phyloP scores from a whole-genome alignment of 2,888 invertebrate species.

The Gymnosoma rotundatum region DNA sequence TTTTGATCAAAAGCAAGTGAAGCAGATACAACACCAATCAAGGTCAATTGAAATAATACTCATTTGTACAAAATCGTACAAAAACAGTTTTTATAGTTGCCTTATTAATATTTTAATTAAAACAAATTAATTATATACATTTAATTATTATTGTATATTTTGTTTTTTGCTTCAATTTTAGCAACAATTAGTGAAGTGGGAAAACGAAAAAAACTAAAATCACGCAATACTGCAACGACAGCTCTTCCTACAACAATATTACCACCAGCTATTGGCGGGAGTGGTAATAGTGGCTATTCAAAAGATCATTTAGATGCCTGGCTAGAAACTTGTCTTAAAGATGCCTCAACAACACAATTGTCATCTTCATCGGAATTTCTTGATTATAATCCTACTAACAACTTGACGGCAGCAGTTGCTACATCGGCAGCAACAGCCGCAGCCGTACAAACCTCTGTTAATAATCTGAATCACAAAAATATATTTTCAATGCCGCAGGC shows the following conservation, averaged over 20 bases:
- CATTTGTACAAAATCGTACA: background rate
- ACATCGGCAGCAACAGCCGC: conserved; percentile 71
- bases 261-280: conserved; percentile 60
- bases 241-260: conserved; percentile 65
- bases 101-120: conserved; percentile 43
- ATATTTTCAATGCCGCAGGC: conserved; percentile 63
- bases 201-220: conserved; percentile 81
- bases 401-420: conserved; percentile 60
- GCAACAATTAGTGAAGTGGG: conserved; percentile 74
- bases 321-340: conserved; percentile 81
- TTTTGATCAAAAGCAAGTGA: conserved; percentile 45
- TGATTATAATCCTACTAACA: conserved; percentile 79
- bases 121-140: conserved; percentile 41
- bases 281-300: conserved; percentile 75
- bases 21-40: conserved; percentile 66
- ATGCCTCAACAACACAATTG: conserved; percentile 79
- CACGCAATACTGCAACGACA: conserved; percentile 76
- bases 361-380: conserved; percentile 82
- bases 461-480: conserved; percentile 69
- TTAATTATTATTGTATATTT: conserved; percentile 41
- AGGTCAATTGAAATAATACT: conserved; percentile 39
- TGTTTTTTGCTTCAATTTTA: conserved; percentile 70
- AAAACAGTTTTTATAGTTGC: conserved; percentile 18
- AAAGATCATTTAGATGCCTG: conserved; percentile 81
- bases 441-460: conserved; percentile 71